These are phyloP conservation scores for Pelvicachromis taeniatus DNA, from an alignment of 2,113 vertebrate genomes.

Conservation along the genomic window DNA sequence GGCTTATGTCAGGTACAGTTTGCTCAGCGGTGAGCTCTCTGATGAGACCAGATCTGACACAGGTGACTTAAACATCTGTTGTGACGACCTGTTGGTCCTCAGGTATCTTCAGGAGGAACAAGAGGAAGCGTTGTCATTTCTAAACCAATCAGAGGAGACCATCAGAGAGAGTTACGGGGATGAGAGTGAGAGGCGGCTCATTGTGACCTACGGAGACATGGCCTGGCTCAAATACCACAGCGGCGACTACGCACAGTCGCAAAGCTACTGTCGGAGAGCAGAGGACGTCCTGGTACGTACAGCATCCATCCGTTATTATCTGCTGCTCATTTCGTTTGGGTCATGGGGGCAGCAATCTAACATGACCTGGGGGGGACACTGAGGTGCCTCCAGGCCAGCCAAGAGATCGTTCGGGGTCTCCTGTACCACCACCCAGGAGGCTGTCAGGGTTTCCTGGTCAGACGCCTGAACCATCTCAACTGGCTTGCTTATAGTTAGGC, in stretches of 20 bases:
- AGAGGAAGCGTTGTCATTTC: background rate
- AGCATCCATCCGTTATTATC: background rate
- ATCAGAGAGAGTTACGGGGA: background rate
- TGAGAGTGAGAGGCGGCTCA: background rate
- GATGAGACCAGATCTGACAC: background rate
- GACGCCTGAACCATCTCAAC: background rate
- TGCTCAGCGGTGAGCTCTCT: background rate
- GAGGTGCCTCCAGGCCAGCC: background rate
- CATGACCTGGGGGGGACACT: background rate
- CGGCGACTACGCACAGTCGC: background rate
- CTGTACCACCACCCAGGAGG: background rate
- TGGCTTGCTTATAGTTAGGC: background rate
- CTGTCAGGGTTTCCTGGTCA: background rate
- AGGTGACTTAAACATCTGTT: background rate
- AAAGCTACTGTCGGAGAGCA: background rate
- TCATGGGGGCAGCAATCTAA: background rate
- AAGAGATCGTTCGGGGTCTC: background rate
- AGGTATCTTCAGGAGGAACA: background rate
- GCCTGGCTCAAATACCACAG: slow-evolving; percentile 9
- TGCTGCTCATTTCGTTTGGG: background rate
- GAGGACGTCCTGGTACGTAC: background rate
- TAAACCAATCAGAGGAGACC: background rate
- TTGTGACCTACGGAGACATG: slow-evolving; percentile 3
- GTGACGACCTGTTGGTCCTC: background rate
- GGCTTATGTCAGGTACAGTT: background rate